Conservation (phyloP, 2,113 vertebrate genomes). For the Pogonocichla stellata region DNA sequence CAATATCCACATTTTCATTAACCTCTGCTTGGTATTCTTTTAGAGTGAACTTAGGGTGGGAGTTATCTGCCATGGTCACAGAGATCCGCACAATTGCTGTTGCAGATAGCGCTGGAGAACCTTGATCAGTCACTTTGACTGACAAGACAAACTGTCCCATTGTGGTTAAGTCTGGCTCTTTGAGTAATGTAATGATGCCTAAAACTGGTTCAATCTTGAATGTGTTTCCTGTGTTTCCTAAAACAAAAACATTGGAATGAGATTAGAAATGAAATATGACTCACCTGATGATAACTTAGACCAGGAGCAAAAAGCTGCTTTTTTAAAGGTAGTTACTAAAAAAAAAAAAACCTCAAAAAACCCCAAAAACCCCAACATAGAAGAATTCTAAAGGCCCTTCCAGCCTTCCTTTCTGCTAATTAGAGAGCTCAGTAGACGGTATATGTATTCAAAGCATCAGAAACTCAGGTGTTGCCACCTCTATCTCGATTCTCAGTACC, state of each 20-base stretch:
- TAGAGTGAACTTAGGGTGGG: constrained; percentile 89
- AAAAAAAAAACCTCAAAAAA: background rate
- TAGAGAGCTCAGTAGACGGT: background rate
- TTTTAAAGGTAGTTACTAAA: background rate
- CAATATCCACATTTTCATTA: constrained; percentile 86
- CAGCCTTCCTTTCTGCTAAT: background rate
- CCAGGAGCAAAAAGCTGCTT: background rate
- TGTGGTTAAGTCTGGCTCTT: constrained; percentile 87
- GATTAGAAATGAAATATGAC: constrained; percentile 15
- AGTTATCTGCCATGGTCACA: constrained; percentile 92
- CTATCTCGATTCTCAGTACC: background rate
- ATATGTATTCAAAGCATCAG: background rate
- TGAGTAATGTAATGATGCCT: constrained; percentile 88
- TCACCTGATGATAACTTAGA: background rate
- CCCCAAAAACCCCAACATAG: fast-evolving
- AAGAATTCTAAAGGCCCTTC: background rate
- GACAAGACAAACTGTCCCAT: constrained; percentile 92
- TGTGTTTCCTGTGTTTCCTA: constrained; percentile 90
- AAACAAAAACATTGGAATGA: constrained; percentile 57
- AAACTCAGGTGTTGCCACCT: background rate
- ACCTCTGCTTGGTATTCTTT: constrained; percentile 91
- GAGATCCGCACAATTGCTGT: constrained; percentile 89
- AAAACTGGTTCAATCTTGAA: constrained; percentile 93
- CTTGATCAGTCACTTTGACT: constrained; percentile 87
- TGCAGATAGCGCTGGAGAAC: constrained; percentile 86